Conservation (phyloP, 2,888 invertebrate genomes). For the Nephrotoma appendiculata region DNA sequence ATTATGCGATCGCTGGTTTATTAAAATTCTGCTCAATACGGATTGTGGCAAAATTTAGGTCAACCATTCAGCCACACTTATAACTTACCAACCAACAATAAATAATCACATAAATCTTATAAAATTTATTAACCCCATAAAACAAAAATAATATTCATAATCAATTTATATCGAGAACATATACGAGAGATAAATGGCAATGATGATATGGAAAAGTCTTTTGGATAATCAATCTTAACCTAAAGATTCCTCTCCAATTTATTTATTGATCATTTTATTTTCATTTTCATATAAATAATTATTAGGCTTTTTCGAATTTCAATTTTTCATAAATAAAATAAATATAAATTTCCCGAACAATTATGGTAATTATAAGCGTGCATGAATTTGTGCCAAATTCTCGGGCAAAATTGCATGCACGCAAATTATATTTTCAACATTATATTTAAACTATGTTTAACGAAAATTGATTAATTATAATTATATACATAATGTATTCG, state of each 20-base stretch:
- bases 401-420: not conserved
- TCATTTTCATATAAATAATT: not conserved
- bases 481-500: not conserved
- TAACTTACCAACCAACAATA: not conserved
- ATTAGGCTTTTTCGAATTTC: not conserved
- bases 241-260: not conserved
- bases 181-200: not conserved
- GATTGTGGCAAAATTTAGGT: not conserved
- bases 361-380: not conserved
- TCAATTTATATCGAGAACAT: not conserved
- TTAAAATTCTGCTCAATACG: not conserved
- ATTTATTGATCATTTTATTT: not conserved
- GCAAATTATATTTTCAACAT: not conserved
- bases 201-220: not conserved
- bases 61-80: not conserved
- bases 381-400: not conserved
- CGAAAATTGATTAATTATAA: not conserved
- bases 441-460: not conserved
- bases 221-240: not conserved
- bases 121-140: not conserved
- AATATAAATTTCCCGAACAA: not conserved
- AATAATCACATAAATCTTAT: not conserved
- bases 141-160: not conserved
- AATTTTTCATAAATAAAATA: not conserved
- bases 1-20: too few relatives aligned